Percentiles rank a stretch among this genome's conserved stretches.
These are phyloP conservation scores for Drosophila phalerata DNA, from an alignment of 2,888 invertebrate genomes.

Conservation along the genomic window DNA sequence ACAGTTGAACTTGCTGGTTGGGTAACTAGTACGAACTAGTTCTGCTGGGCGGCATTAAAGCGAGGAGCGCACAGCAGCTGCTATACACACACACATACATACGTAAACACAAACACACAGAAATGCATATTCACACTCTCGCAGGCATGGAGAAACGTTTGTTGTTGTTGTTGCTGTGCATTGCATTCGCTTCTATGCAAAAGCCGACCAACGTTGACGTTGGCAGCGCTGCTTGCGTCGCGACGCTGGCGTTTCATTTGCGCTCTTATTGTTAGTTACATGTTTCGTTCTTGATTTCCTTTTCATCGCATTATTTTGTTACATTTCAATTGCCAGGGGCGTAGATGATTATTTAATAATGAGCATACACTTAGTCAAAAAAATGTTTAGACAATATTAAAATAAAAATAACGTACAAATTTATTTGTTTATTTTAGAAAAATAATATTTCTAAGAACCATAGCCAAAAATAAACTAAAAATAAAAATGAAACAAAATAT, in stretches of 20 bases:
- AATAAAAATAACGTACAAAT: too few species aligned
- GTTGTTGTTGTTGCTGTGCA: slow-evolving; percentile 33
- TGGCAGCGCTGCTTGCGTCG: slow-evolving; percentile 3
- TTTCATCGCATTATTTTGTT: slow-evolving; percentile 51
- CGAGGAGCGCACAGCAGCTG: slow-evolving; percentile 49
- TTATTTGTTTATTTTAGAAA: too few species aligned
- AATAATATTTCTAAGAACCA: too few species aligned
- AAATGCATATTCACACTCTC: neutral
- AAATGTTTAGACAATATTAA: too few species aligned
- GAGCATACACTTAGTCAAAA: too few species aligned
- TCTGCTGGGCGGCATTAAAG: slow-evolving; percentile 32
- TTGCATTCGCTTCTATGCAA: slow-evolving; percentile 69
- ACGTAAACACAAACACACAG: slow-evolving; percentile 13
- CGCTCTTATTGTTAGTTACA: slow-evolving; percentile 59
- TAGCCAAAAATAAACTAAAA: too few species aligned
- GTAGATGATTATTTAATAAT: slow-evolving; percentile 24
- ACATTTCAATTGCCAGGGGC: slow-evolving; percentile 48
- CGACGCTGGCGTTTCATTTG: slow-evolving; percentile 59
- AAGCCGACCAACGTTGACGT: slow-evolving; percentile 46
- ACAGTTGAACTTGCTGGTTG: slow-evolving; percentile 3
- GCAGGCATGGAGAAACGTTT: slow-evolving; percentile 23
- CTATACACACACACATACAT: slow-evolving; percentile 12
- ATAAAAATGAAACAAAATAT: too few species aligned
- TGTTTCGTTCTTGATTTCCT: slow-evolving; percentile 62
- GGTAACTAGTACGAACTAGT: slow-evolving; percentile 53